Percentiles rank a stretch among this genome's conserved stretches.
These are phyloP conservation scores for Lacerta bilineata DNA, from an alignment of 2,797 vertebrate genomes.

Conservation along the genomic window DNA sequence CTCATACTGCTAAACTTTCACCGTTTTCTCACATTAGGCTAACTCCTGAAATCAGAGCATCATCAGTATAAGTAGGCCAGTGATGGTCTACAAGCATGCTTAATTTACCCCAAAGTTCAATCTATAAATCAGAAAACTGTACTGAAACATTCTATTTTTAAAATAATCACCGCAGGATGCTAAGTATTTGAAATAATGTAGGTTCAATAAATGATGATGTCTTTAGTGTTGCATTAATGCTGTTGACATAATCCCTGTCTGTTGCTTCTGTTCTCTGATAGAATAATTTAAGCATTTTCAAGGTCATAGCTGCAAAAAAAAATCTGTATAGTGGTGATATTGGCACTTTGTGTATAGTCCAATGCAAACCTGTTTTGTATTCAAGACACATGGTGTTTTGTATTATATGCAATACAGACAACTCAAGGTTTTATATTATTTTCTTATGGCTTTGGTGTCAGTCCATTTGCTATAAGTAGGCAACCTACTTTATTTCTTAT, in stretches of 20 bases:
- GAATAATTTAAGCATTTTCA: slow-evolving; percentile 13
- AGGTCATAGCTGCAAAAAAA: background rate
- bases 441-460: slow-evolving; percentile 25
- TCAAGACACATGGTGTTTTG: background rate
- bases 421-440: slow-evolving; percentile 20
- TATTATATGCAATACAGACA: background rate
- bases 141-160: no score
- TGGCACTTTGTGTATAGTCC: slow-evolving; percentile 12
- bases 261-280: background rate
- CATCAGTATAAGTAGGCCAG: background rate
- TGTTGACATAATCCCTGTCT: background rate
- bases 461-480: slow-evolving; percentile 34
- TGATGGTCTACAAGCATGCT: background rate
- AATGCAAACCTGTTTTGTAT: background rate
- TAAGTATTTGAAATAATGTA: background rate
- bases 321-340: background rate
- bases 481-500: slow-evolving; percentile 20
- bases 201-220: background rate
- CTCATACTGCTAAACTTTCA: background rate
- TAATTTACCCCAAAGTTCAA: no score
- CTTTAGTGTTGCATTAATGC: background rate
- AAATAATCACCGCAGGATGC: no score
- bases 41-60: background rate
- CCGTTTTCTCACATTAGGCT: background rate
- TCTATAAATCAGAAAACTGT: no score